Evolutionary conservation across 2,113 vertebrate species (phyloP).

Genomic region (Phalacrocorax carbo): DNA sequence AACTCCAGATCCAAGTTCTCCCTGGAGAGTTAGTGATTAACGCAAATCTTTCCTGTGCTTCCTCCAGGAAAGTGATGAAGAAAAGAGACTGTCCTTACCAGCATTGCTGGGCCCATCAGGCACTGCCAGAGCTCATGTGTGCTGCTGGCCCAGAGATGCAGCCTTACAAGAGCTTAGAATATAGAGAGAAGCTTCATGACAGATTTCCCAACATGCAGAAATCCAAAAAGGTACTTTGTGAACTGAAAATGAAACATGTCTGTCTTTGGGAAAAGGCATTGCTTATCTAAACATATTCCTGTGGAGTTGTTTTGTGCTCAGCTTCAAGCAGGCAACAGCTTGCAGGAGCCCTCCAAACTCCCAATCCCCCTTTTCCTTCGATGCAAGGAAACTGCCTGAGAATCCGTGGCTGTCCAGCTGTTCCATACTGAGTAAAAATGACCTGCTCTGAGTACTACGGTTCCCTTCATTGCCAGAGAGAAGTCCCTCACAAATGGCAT

Average conservation of each 20-base stretch:
- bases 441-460: background rate
- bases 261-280: background rate
- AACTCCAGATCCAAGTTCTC: background rate
- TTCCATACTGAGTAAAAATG: background rate
- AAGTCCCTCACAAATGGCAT: background rate
- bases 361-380: background rate
- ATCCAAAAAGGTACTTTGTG: background rate
- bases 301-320: background rate
- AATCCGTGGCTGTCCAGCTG: background rate
- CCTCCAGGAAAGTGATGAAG: background rate
- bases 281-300: background rate
- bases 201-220: background rate
- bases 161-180: background rate
- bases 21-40: background rate
- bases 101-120: accelerated
- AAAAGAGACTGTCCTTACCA: background rate
- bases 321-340: background rate
- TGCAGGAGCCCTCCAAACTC: background rate
- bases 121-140: background rate
- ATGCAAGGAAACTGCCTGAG: background rate
- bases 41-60: background rate
- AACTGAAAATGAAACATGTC: background rate
- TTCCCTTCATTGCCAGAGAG: background rate
- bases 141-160: background rate
- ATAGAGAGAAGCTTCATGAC: background rate